Evolutionary conservation across 2,888 invertebrate species (phyloP).

Genomic region (Caenorhabditis macrosperma): DNA sequence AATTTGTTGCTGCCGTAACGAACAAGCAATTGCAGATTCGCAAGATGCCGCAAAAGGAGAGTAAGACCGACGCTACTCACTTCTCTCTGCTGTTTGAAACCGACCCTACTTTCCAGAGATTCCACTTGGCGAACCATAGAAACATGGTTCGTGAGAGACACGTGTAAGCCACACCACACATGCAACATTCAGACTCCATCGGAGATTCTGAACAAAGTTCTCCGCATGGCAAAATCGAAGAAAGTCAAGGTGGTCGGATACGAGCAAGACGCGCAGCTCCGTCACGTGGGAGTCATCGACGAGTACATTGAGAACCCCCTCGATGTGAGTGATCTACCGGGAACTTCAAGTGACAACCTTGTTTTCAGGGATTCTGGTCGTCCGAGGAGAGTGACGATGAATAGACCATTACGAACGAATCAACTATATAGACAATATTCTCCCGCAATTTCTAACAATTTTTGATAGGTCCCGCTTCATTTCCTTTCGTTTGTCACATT

Average conservation of each 20-base stretch:
- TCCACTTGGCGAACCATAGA: neutral
- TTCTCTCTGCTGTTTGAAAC: neutral
- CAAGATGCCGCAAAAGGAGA: neutral
- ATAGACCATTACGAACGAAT: neutral
- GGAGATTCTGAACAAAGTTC: neutral
- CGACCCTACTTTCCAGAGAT: neutral
- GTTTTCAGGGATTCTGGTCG: neutral
- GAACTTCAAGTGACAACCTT: neutral
- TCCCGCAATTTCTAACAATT: neutral
- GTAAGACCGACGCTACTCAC: neutral
- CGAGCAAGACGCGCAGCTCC: neutral
- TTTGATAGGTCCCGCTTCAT: neutral
- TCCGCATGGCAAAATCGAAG: neutral
- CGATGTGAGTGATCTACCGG: neutral
- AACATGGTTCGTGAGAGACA: neutral
- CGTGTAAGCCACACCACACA: too few species aligned
- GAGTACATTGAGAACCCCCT: neutral
- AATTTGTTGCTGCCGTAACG: too few species aligned
- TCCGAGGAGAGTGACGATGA: conserved; percentile 1
- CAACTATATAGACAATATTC: neutral
- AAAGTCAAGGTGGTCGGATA: neutral
- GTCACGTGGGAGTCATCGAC: neutral
- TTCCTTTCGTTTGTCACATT: neutral
- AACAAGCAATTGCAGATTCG: conserved; percentile 7
- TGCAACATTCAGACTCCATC: neutral